Conservation (phyloP, 2,113 vertebrate species). For the Globicephala melas region DNA sequence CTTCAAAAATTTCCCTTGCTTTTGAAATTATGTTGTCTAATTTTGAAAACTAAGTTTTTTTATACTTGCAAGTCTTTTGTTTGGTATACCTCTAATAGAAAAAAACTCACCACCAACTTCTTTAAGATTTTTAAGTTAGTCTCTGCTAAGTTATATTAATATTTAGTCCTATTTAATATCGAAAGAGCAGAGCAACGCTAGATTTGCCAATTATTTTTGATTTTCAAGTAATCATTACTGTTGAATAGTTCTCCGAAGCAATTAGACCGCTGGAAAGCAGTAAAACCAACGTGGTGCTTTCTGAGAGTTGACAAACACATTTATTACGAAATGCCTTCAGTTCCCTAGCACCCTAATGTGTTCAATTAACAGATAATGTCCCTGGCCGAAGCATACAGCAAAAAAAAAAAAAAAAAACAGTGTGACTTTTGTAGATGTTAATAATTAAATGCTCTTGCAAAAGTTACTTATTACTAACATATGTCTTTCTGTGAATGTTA, state of each 20-base stretch:
- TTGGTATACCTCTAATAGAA: background rate
- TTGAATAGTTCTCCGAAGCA: background rate
- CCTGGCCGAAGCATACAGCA: accelerated
- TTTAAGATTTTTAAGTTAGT: background rate
- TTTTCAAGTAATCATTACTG: background rate
- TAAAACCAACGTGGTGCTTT: background rate
- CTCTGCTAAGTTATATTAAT: background rate
- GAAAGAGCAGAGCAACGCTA: background rate
- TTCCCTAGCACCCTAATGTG: background rate
- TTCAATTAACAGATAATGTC: background rate
- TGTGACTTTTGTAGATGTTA: background rate
- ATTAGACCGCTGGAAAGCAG: background rate
- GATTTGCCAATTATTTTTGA: background rate
- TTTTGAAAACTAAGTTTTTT: background rate
- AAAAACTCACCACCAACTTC: background rate
- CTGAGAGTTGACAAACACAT: background rate
- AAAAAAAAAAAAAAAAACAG: background rate
- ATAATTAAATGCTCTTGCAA: background rate
- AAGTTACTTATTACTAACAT: background rate
- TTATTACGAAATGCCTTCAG: background rate
- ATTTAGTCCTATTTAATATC: background rate
- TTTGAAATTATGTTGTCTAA: background rate
- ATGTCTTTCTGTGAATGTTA: background rate
- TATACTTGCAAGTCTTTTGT: background rate
- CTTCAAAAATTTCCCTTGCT: background rate